These are phyloP conservation scores for Meda fulgida DNA, from an alignment of 2,797 vertebrate species.

Conservation along the genomic window DNA sequence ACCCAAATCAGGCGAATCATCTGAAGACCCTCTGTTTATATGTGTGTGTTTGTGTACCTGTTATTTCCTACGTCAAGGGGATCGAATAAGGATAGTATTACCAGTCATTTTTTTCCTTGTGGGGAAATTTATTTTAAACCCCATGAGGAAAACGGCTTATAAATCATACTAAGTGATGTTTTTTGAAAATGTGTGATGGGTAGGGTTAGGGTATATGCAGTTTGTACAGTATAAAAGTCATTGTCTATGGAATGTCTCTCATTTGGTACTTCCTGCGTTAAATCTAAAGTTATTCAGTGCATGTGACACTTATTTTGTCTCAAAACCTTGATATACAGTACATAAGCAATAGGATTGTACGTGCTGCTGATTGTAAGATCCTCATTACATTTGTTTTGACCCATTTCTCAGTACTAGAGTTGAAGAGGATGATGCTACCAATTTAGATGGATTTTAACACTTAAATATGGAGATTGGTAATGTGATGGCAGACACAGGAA, in stretches of 20 bases:
- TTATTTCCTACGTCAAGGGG: not conserved
- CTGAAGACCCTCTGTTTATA: not conserved
- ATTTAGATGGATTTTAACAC: not conserved
- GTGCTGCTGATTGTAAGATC: not conserved
- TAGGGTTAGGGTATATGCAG: not conserved
- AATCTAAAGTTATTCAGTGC: not conserved
- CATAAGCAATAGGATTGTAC: not conserved
- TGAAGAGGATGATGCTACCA: not conserved
- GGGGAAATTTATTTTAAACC: not conserved
- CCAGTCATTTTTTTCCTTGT: not conserved
- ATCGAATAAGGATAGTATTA: not conserved
- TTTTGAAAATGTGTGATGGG: not conserved
- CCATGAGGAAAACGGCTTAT: not conserved
- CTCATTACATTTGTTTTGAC: constrained; percentile 4
- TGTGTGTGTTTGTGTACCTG: not conserved
- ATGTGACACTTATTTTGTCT: constrained; percentile 20
- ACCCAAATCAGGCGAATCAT: constrained; percentile 29
- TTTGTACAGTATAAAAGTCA: not conserved
- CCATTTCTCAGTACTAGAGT: not conserved
- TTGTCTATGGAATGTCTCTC: not conserved
- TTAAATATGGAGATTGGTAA: not conserved
- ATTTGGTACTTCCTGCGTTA: not conserved
- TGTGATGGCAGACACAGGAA: not conserved
- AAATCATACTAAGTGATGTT: not conserved
- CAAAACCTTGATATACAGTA: not conserved